Percentiles rank a stretch among this genome's conserved stretches.
Evolutionary conservation across 1,140 invertebrate species (phyloP).

Genomic region (Drosophila gunungcola): DNA sequence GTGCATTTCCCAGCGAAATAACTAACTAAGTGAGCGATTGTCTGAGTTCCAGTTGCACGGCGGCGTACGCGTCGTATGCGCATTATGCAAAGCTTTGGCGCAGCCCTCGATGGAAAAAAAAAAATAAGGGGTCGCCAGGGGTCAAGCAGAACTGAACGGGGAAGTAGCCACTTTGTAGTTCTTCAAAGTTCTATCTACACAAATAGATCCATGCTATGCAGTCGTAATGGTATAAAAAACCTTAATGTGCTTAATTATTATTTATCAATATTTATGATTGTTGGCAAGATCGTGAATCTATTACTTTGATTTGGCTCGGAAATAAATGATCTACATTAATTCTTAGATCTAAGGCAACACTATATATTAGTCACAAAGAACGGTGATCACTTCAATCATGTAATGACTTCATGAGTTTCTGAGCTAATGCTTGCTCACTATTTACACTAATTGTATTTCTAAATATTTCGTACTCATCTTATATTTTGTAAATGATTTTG

Average conservation of each 20-base stretch:
- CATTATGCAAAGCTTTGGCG: conserved; percentile 50
- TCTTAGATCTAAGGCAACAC: conserved; percentile 6
- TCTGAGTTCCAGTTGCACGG: conserved; percentile 2
- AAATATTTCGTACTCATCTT: too few relatives aligned
- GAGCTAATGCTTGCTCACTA: background rate
- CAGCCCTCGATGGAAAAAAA: background rate
- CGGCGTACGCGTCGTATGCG: conserved; percentile 33
- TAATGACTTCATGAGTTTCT: conserved; percentile 11
- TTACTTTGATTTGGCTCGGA: conserved; percentile 12
- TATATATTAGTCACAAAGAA: conserved; percentile 19
- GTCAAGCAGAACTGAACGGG: conserved; percentile 9
- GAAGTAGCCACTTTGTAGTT: background rate
- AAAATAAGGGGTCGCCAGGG: conserved; percentile 1
- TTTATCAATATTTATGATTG: conserved; percentile 28
- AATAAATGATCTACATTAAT: conserved; percentile 16
- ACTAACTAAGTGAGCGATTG: conserved; percentile 31
- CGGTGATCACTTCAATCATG: conserved; percentile 2
- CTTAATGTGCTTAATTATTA: background rate
- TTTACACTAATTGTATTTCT: background rate
- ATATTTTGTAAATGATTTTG: too few relatives aligned
- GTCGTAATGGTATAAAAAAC: background rate
- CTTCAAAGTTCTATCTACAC: background rate
- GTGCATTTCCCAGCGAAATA: conserved; percentile 15
- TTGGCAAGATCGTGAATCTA: background rate
- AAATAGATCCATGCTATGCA: background rate